Base-by-base conservation (phyloP, 30 jellyfish, hydroid and myxozoan genomes). In the Sanderia malayensis region DNA sequence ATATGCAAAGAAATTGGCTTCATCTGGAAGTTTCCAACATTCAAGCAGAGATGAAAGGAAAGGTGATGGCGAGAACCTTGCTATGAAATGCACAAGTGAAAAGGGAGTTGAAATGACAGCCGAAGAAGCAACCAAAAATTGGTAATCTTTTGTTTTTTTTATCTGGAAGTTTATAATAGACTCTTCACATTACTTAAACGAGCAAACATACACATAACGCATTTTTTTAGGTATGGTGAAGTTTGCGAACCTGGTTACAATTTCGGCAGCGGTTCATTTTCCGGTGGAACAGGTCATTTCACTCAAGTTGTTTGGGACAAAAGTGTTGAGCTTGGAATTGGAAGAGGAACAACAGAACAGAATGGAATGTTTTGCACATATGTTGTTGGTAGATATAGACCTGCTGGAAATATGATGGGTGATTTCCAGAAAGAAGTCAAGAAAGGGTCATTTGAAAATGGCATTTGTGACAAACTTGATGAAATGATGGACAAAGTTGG, bases 221-320 rank as follows among this genome's bases (percentile, higher is more conserved):
- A 41, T 3, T 49, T 37, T 25, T n/a, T 19, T 28, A 87, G 96
- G 96, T 87, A 87, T 60, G 79, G 70, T 29, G 96, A 87, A 59
- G 96, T 87, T 20, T 87, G 96, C 53, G 34, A 74, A 2, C 86
- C 94, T 8, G 94, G 94, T 17, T 81, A 81, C 62, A 61, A 61
- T 44, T 83, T 72, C 59, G 79, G 59, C 17, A 41, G 75, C 23
- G 69, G 68, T 4, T 15, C 45, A 20, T 33, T 57, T 47, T 52
- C 86, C n/a, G 82, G 79, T 3, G 94, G 86, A 2, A 73, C 98
- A 0, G 98, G 98, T 25, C 96, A 83, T 70, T 90, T 90, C 71
- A 90, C 98, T 23, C 98, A 90, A 69, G 96, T 90, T 19, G 92
- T 74, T 7, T 88, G 97, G 97, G 72, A 67, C 22, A 92, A 69